Evolutionary conservation across 2,113 vertebrate genomes (phyloP).

Genomic region (Rhombomys opimus): DNA sequence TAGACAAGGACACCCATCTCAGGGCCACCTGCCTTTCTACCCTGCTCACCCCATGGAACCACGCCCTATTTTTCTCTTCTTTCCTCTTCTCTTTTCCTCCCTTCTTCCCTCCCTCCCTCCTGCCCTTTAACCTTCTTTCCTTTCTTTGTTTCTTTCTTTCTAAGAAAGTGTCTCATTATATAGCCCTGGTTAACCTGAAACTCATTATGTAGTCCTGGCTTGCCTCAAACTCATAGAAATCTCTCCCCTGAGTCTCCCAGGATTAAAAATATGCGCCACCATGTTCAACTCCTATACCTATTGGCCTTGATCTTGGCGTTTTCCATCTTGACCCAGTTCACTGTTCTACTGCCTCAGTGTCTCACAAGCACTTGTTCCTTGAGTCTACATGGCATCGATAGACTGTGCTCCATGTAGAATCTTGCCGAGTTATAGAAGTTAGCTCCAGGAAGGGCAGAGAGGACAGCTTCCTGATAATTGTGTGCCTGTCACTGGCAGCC

Average conservation of each 20-base stretch:
- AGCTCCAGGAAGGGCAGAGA: neutral
- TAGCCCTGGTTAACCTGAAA: neutral
- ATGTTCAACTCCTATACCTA: neutral
- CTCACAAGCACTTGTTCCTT: neutral
- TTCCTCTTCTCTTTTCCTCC: too few relatives aligned
- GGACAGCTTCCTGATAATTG: neutral
- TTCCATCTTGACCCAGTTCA: too few relatives aligned
- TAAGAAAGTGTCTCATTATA: neutral
- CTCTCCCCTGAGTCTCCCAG: neutral
- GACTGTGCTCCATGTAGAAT: neutral
- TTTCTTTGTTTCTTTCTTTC: neutral
- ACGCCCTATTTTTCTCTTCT: neutral
- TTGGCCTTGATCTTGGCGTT: neutral
- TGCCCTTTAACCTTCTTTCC: neutral
- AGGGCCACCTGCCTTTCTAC: too few relatives aligned
- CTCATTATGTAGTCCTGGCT: neutral
- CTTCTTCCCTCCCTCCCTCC: neutral
- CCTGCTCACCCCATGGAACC: neutral
- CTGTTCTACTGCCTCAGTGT: neutral
- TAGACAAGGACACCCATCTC: neutral
- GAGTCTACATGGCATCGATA: neutral
- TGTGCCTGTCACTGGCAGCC: rapidly evolving
- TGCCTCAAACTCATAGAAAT: neutral
- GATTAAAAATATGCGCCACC: neutral
- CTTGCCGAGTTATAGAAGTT: neutral